Conservation (phyloP, 1,140 invertebrate genomes). For the Bicyclus anynana region DNA sequence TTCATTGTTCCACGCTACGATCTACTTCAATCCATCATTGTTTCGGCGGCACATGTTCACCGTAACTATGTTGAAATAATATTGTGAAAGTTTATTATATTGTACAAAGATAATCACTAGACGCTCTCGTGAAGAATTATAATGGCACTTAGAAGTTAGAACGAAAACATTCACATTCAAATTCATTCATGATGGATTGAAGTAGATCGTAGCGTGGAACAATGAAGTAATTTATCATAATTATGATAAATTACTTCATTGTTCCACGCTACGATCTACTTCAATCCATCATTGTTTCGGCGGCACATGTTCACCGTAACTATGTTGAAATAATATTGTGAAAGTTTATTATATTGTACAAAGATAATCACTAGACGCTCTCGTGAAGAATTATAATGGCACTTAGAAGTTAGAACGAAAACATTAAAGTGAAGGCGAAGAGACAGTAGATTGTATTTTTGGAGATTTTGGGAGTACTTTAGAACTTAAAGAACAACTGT, state of each 20-base stretch:
- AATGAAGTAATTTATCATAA: neutral
- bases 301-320: neutral
- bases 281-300: neutral
- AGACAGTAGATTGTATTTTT: neutral
- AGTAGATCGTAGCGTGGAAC: neutral
- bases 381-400: conserved; percentile 25
- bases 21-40: neutral
- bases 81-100: neutral
- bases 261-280: neutral
- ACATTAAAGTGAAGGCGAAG: conserved; percentile 21
- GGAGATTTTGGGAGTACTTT: too few species aligned
- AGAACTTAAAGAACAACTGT: too few species aligned
- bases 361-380: conserved; percentile 24
- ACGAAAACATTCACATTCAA: conserved; percentile 27
- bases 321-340: neutral
- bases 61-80: neutral
- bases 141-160: conserved; percentile 34
- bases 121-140: conserved; percentile 24
- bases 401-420: conserved; percentile 35
- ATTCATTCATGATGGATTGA: neutral
- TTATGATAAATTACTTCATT: neutral
- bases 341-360: neutral
- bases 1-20: neutral
- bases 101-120: conserved; percentile 17
- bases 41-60: neutral